Percentiles rank a stretch among this genome's conserved stretches.
phyloP scores from a whole-genome alignment of 2,888 invertebrate genomes.

The Himalopsyche anomala region DNA sequence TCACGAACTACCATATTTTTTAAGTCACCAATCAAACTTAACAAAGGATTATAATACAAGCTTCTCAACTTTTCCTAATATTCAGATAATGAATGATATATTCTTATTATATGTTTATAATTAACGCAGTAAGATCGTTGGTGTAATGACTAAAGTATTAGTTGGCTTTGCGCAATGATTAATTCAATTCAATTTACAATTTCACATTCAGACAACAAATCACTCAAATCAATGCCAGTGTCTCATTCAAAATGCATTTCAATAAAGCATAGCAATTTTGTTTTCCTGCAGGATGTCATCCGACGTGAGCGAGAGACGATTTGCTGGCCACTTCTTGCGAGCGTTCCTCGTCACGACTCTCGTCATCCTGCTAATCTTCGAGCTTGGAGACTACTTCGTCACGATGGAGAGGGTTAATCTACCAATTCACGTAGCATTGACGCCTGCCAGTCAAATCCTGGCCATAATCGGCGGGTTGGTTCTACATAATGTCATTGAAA shows the following conservation, averaged over 20 bases:
- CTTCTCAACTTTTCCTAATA: too few species aligned
- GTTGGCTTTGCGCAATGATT: too few species aligned
- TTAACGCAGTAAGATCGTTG: too few species aligned
- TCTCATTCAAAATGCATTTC: background rate
- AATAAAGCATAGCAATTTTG: background rate
- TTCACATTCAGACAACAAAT: background rate
- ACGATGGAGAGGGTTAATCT: constrained; percentile 67
- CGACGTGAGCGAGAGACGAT: constrained; percentile 49
- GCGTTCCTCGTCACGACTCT: constrained; percentile 66
- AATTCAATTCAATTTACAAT: background rate
- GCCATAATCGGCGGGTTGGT: constrained; percentile 68
- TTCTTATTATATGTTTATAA: too few species aligned
- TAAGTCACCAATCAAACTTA: too few species aligned
- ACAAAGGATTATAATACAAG: too few species aligned
- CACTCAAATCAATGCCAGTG: background rate
- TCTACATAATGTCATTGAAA: constrained; percentile 68
- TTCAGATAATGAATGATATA: too few species aligned
- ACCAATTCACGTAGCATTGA: constrained; percentile 66
- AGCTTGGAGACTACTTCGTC: constrained; percentile 65
- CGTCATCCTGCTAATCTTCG: constrained; percentile 65
- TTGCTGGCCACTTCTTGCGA: constrained; percentile 65
- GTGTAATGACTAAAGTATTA: too few species aligned
- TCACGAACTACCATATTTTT: too few species aligned
- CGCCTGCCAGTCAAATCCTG: constrained; percentile 66
- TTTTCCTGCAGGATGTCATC: constrained; percentile 47